Percentiles rank a stretch among this genome's conserved stretches.
These are phyloP conservation scores for Drosophila vallismaia DNA, from an alignment of 2,888 invertebrate genomes.

Conservation along the genomic window DNA sequence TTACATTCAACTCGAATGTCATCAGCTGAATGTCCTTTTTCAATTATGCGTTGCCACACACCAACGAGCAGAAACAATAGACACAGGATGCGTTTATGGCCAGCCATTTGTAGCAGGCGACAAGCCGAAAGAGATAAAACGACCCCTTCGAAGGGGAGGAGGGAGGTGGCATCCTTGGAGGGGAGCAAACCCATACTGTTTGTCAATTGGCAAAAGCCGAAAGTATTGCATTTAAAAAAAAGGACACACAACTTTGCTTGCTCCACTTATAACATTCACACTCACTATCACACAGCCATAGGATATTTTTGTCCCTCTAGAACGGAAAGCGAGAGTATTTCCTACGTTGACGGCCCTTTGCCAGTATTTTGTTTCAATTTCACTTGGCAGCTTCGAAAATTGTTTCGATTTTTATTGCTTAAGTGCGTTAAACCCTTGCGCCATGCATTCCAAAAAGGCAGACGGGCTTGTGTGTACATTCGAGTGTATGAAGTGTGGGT, in stretches of 20 bases:
- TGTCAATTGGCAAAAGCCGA: conserved; percentile 54
- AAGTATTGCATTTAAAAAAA: conserved; percentile 63
- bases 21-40: conserved; percentile 75
- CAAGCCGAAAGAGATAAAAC: conserved; percentile 51
- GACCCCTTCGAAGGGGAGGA: conserved; percentile 2
- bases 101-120: conserved; percentile 69
- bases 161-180: conserved; percentile 9
- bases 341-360: conserved; percentile 27
- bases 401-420: conserved; percentile 80
- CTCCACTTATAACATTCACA: conserved; percentile 75
- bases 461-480: conserved; percentile 5
- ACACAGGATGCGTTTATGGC: conserved; percentile 77
- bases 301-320: conserved; percentile 24
- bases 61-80: conserved; percentile 73
- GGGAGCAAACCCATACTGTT: conserved; percentile 60
- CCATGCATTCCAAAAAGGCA: conserved; percentile 51
- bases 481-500: conserved; percentile 1
- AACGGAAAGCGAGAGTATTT: conserved; percentile 65
- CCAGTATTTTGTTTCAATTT: conserved; percentile 74
- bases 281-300: conserved; percentile 48
- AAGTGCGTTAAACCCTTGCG: conserved; percentile 78
- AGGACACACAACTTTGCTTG: conserved; percentile 50
- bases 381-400: conserved; percentile 72
- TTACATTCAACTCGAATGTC: conserved; percentile 34
- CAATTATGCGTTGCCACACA: conserved; percentile 74